These are phyloP conservation scores for Triplophysa yarkandensis DNA, from an alignment of 2,797 vertebrate species.

Conservation along the genomic window DNA sequence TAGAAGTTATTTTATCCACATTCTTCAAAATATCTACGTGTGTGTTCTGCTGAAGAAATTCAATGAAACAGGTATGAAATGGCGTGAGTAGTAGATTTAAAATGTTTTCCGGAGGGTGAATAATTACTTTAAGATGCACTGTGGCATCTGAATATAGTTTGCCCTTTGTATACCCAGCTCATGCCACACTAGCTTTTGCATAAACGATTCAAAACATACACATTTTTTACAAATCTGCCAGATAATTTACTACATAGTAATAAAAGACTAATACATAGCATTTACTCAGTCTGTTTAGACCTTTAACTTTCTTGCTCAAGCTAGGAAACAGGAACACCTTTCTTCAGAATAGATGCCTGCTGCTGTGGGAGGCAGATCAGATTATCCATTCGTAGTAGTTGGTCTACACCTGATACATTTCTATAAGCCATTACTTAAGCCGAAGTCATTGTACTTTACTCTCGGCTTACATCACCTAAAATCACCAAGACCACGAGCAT, in stretches of 20 bases:
- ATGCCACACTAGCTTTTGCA: not conserved
- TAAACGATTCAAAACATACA: not conserved
- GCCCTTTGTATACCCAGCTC: not conserved
- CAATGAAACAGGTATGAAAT: too few relatives aligned
- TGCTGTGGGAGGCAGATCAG: constrained; percentile 11
- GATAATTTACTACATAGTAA: too few relatives aligned
- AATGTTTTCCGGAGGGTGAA: too few relatives aligned
- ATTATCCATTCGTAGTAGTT: constrained; percentile 10
- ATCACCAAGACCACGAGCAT: not conserved
- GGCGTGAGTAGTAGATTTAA: too few relatives aligned
- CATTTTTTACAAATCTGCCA: too few relatives aligned
- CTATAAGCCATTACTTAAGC: not conserved
- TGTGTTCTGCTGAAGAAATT: too few relatives aligned
- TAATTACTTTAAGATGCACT: not conserved
- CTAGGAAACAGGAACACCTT: not conserved
- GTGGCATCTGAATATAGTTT: not conserved
- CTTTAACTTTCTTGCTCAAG: not conserved
- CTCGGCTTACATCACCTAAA: not conserved
- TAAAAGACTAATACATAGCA: too few relatives aligned
- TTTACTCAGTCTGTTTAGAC: not conserved
- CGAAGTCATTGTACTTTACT: not conserved
- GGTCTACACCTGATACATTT: not conserved
- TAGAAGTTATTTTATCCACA: too few relatives aligned
- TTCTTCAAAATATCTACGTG: too few relatives aligned
- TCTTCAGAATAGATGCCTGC: not conserved